Evolutionary conservation across 1,140 invertebrate genomes (phyloP), one percentile per base, ranked within the genome.

Genomic region (Conus betulinus): DNA sequence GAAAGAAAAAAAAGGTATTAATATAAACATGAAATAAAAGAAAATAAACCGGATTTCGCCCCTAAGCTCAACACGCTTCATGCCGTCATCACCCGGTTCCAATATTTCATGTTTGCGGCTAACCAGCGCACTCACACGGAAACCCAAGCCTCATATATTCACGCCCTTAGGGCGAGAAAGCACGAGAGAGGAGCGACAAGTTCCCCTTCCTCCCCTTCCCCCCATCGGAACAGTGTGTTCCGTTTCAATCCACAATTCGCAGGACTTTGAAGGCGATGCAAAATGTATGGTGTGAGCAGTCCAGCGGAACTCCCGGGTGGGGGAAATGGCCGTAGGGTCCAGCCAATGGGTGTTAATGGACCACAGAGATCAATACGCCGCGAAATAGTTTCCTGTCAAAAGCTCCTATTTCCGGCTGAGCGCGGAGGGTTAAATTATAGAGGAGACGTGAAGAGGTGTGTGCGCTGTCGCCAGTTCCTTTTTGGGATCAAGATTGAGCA

Each of bases 391-490:
- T 87, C 85, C 85, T 78, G 85, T 78, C 74, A 55, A 76, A 87
- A 87, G 85, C 85, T 87, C 85, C n/a, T 74, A 87, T 87, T 87
- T 87, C 85, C n/a, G 85, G 71, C 85, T 57, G 85, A 74, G 53
- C 67, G 85, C 85, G 74, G 85, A 55, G 53, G 71, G 85, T 78
- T 87, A 78, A 78, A 87, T 87, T 87, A 87, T 87, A 87, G 85
- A n/a, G 85, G 71, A 23, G 84, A 55, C 71, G 63, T 85, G 71
- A 85, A 85, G 63, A 85, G 84, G 84, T 39, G 11, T 20, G 63
- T 17, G 39, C 51, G 71, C 51, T 74, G 63, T 53, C 52, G 71
- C 27, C 39, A 74, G 11, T 8, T 74, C 51, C 84, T 74, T 67
- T 52, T 52, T 74, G 55, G 71, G 63, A 39, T 60, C 63, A 25